These are phyloP conservation scores for Lepidurus arcticus DNA, from an alignment of 1,140 invertebrate species.

Conservation along the genomic window DNA sequence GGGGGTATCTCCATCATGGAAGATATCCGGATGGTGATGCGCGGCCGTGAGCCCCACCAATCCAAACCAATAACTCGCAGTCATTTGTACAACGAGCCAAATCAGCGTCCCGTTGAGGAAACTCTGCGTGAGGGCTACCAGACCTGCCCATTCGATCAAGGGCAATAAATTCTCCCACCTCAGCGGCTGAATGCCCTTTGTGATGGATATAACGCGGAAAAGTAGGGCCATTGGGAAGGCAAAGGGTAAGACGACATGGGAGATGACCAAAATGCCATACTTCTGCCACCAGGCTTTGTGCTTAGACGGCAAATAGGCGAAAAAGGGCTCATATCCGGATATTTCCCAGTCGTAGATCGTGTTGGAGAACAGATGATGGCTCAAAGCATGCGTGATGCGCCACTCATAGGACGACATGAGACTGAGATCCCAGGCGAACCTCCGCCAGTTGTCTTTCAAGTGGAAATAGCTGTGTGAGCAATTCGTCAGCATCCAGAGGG, in stretches of 20 bases:
- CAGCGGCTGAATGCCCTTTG: conserved; percentile 34
- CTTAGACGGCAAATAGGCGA: conserved; percentile 57
- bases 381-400: conserved; percentile 67
- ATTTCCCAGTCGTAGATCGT: conserved; percentile 66
- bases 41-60: conserved; percentile 40
- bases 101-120: conserved; percentile 29
- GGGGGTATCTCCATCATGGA: conserved; percentile 41
- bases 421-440: conserved; percentile 70
- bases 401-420: conserved; percentile 63
- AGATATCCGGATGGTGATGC: conserved; percentile 44
- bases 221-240: conserved; percentile 40
- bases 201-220: conserved; percentile 34
- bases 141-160: conserved; percentile 31
- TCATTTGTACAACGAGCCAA: conserved; percentile 38
- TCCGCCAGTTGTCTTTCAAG: conserved; percentile 68
- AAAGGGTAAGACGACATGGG: conserved; percentile 44
- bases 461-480: conserved; percentile 77
- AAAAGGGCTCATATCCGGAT: conserved; percentile 60
- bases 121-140: conserved; percentile 28
- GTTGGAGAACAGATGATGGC: conserved; percentile 75
- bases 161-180: conserved; percentile 39
- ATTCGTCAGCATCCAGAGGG: conserved; percentile 53
- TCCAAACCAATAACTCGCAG: conserved; percentile 37
- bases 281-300: conserved; percentile 46
- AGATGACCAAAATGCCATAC: conserved; percentile 51